Conservation (phyloP, 2,113 vertebrate species). For the Dasyurus viverrinus region DNA sequence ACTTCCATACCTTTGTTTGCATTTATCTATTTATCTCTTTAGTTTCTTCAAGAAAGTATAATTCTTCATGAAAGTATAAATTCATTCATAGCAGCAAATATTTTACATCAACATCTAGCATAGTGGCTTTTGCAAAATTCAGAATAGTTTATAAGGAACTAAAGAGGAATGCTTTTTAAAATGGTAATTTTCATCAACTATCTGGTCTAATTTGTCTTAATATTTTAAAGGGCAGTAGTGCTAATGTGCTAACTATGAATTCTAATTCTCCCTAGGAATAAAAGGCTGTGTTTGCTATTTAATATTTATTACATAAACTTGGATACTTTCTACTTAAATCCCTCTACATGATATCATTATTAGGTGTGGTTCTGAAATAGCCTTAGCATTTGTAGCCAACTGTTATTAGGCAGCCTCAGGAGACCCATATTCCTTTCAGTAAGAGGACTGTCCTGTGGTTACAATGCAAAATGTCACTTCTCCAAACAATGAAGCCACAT, state of each 20-base stretch:
- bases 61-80: not conserved
- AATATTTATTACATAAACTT: conserved; percentile 54
- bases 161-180: conserved; percentile 14
- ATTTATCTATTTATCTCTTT: not conserved
- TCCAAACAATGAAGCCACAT: not conserved
- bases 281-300: not conserved
- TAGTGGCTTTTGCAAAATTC: not conserved
- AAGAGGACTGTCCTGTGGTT: conserved; percentile 56
- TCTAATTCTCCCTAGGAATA: conserved; percentile 6
- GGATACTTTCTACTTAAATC: conserved; percentile 50
- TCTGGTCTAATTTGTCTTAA: conserved; percentile 12
- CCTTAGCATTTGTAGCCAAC: conserved; percentile 29
- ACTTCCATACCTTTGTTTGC: not conserved
- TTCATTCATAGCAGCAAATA: not conserved
- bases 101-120: not conserved
- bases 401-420: conserved; percentile 45
- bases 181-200: not conserved
- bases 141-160: not conserved
- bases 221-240: not conserved
- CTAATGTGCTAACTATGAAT: conserved; percentile 40
- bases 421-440: conserved; percentile 36
- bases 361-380: conserved; percentile 66
- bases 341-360: conserved; percentile 53
- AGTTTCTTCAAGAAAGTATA: not conserved
- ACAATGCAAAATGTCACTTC: conserved; percentile 8